Conservation (phyloP, 2,888 invertebrate genomes). For the Cecidostiba fungosa region DNA sequence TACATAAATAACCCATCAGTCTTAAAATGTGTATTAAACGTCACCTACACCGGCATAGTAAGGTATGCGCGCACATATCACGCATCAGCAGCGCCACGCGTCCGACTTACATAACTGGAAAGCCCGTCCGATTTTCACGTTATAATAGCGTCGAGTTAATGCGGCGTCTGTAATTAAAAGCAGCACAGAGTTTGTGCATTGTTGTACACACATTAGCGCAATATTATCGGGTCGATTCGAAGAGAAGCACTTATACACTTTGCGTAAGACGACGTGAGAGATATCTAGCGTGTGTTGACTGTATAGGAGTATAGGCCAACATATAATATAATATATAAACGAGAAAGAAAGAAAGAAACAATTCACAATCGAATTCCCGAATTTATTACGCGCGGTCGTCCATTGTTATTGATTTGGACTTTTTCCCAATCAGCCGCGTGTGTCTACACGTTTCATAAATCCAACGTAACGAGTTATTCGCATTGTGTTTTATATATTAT, state of each 20-base stretch:
- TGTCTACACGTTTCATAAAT: constrained; percentile 50
- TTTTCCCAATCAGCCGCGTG: constrained; percentile 16
- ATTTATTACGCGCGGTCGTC: constrained; percentile 37
- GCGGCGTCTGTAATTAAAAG: constrained; percentile 72
- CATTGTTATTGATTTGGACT: constrained; percentile 44
- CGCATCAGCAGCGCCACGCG: constrained; percentile 18
- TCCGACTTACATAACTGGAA: constrained; percentile 77
- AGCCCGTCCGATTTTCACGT: constrained; percentile 73
- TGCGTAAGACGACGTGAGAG: neutral
- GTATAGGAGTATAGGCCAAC: neutral
- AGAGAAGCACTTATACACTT: constrained; percentile 24
- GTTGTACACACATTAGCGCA: constrained; percentile 3
- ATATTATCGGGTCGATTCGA: constrained; percentile 21
- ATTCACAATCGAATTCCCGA: constrained; percentile 57
- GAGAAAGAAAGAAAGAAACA: constrained; percentile 29
- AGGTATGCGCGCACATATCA: neutral
- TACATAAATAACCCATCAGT: constrained; percentile 5
- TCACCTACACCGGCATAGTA: neutral
- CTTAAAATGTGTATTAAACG: neutral
- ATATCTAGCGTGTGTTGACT: neutral
- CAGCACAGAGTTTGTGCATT: constrained; percentile 70
- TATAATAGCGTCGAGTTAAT: constrained; percentile 75
- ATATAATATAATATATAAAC: neutral
- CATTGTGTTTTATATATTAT: constrained; percentile 56
- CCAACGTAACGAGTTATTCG: constrained; percentile 60